phyloP scores from a whole-genome alignment of 2,113 vertebrate species.

The Desmodus rotundus region DNA sequence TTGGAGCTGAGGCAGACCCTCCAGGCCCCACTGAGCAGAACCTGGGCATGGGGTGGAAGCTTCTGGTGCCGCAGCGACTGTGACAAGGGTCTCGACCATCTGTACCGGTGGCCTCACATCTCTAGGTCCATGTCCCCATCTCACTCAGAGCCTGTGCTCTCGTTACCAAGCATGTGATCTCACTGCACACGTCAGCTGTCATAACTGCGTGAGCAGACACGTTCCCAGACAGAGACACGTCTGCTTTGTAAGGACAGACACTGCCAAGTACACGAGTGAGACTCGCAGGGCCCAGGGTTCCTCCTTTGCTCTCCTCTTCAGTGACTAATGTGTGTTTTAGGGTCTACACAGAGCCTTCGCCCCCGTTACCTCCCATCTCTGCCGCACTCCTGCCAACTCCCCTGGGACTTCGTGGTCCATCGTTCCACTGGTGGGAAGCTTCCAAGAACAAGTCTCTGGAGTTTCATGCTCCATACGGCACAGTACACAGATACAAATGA shows the following conservation, averaged over 20 bases:
- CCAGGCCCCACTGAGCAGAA: fast-evolving
- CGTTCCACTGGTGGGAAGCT: neutral
- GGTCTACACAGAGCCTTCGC: neutral
- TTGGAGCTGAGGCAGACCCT: fast-evolving
- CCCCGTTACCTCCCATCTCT: neutral
- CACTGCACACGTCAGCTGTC: neutral
- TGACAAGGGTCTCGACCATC: neutral
- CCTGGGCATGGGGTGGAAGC: neutral
- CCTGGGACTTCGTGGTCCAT: neutral
- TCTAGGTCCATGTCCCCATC: neutral
- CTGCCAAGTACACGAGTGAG: neutral
- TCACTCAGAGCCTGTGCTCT: neutral
- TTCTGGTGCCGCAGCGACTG: fast-evolving
- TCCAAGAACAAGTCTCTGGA: neutral
- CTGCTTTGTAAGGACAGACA: fast-evolving
- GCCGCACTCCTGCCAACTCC: neutral
- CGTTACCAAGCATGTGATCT: neutral
- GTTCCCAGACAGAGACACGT: fast-evolving
- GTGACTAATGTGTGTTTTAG: fast-evolving
- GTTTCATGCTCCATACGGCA: neutral
- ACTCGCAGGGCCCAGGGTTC: fast-evolving
- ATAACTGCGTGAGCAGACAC: neutral
- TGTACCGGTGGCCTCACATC: fast-evolving
- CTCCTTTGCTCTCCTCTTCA: neutral
- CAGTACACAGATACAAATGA: neutral